Conservation (phyloP, 1,140 invertebrate genomes). For the Drosophila chauvacae region DNA sequence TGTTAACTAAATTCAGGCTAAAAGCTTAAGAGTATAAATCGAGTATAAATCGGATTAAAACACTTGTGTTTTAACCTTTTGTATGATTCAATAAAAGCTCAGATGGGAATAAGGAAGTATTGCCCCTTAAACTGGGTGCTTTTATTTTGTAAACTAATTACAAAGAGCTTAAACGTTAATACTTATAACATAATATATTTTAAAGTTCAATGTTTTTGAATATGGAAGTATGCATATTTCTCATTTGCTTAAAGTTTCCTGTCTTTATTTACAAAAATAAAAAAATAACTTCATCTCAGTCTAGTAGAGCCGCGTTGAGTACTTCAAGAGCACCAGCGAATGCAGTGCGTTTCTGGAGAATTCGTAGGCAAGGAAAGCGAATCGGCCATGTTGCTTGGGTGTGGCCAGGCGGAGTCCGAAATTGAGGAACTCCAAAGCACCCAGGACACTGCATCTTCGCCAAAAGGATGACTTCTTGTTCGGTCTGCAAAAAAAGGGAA, state of each 20-base stretch:
- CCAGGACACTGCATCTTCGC: conserved; percentile 43
- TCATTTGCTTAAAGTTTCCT: not conserved
- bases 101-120: not conserved
- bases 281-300: not conserved
- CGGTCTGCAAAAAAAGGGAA: conserved; percentile 6
- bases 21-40: not conserved
- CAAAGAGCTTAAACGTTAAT: not conserved
- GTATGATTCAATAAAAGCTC: not conserved
- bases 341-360: conserved; percentile 58
- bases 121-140: too few species aligned
- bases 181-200: not conserved
- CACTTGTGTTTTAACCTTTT: too few species aligned
- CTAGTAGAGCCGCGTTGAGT: conserved; percentile 15
- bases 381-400: conserved; percentile 61
- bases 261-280: not conserved
- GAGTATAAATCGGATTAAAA: not conserved
- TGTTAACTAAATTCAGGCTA: not conserved
- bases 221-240: not conserved
- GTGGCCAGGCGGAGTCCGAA: conserved; percentile 43
- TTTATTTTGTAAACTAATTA: not conserved
- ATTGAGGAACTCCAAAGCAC: conserved; percentile 48
- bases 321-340: conserved; percentile 39
- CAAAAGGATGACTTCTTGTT: not conserved
- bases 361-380: conserved; percentile 62
- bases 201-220: too few species aligned